A percentile compares a stretch with the other conserved stretches of the same genome.
phyloP scores from a whole-genome alignment of 2,113 vertebrate genomes.

The Dicrurus megarhynchus region DNA sequence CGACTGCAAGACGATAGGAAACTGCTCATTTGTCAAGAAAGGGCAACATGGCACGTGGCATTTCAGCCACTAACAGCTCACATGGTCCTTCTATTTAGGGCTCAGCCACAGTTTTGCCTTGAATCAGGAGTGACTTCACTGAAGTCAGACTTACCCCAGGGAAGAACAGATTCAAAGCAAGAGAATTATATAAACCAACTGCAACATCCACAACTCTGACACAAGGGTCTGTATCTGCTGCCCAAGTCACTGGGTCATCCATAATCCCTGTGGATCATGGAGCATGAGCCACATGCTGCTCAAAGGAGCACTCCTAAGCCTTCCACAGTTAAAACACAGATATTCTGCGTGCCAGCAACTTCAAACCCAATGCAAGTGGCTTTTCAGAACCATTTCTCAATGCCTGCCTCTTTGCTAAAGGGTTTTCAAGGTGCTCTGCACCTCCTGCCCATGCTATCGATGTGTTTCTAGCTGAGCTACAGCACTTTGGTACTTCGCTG shows the following conservation, averaged over 20 bases:
- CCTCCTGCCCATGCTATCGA: fast-evolving
- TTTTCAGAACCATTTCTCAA: neutral
- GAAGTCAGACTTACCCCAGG: neutral
- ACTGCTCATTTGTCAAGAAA: neutral
- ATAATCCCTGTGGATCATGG: neutral
- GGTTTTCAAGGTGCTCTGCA: neutral
- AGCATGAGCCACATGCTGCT: neutral
- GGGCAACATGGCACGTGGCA: neutral
- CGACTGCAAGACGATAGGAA: neutral
- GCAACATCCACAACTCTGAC: neutral
- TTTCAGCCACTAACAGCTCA: neutral
- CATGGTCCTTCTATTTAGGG: neutral
- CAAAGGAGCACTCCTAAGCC: neutral
- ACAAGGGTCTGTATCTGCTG: neutral
- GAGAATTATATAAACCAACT: neutral
- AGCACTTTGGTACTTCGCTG: neutral
- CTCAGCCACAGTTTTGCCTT: neutral
- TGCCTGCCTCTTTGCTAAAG: neutral
- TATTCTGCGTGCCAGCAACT: neutral
- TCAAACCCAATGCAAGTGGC: neutral
- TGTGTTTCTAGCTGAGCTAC: neutral
- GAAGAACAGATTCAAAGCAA: neutral
- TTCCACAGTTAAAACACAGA: neutral
- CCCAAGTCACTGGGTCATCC: neutral
- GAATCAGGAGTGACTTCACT: neutral